A percentile compares a stretch with the other conserved stretches of the same genome.
These are phyloP conservation scores for Muntiacus reevesi DNA, from an alignment of 2,113 vertebrate genomes.

Conservation along the genomic window DNA sequence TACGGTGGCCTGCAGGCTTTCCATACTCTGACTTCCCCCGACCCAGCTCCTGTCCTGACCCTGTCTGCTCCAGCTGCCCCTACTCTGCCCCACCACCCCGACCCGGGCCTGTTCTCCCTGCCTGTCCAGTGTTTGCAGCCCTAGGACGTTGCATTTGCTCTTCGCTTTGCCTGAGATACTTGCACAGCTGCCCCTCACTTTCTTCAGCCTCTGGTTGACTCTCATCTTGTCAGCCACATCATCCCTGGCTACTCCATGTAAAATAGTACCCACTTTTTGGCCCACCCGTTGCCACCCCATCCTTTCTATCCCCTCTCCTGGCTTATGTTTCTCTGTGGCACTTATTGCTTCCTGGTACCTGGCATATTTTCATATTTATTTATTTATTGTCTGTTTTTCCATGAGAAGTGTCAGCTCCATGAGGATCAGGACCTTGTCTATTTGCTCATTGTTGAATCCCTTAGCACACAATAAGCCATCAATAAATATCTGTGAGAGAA, in stretches of 20 bases:
- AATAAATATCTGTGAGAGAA: neutral
- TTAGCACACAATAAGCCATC: neutral
- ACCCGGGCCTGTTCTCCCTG: neutral
- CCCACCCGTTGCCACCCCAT: neutral
- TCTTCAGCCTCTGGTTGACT: neutral
- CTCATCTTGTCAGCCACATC: neutral
- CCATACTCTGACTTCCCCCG: rapidly evolving
- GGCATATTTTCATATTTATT: neutral
- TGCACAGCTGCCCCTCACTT: neutral
- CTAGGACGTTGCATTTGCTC: neutral
- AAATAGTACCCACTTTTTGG: neutral
- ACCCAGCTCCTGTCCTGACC: neutral
- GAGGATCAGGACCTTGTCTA: neutral
- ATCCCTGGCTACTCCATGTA: neutral
- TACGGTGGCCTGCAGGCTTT: neutral
- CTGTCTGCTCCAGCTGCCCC: neutral
- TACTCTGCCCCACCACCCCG: neutral
- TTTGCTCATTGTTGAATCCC: neutral
- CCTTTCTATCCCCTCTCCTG: neutral
- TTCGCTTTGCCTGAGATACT: neutral
- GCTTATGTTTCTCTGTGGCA: neutral
- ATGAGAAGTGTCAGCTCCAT: neutral
- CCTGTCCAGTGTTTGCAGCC: neutral
- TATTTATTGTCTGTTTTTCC: neutral
- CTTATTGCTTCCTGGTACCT: neutral